Base-by-base conservation (phyloP, 2,888 invertebrate species). In the Pollenia angustigena region DNA sequence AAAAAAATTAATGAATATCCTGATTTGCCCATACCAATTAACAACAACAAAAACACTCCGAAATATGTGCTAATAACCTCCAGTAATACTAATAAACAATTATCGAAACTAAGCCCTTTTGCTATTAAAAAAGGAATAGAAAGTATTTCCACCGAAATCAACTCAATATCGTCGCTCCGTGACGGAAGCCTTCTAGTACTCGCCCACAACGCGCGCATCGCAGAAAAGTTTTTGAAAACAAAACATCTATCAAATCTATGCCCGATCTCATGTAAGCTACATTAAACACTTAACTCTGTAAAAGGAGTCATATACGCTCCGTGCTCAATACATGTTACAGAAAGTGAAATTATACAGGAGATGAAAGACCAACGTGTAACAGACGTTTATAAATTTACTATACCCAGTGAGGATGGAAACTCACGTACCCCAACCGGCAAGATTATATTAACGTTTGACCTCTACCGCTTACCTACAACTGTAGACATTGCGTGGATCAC, bases 221-320 rank as follows among this genome's bases (percentile, higher is more conserved):
- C 83, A 1, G 76, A 78, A 9, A 83, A 78, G 23, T 62, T 81
- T 18, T 14, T 92, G 90, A 81, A 78, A 76, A n/a, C 69, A 18
- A 58, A 76, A 12, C 1, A n/a, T 4, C n/a, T 74, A 44, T n/a
- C 60, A 0, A 60, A 74, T n/a, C 4, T 81, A 11, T 71, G 60
- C 8, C 54, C 64, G 18, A 66, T 66, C 1, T 46, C 52, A 40
- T 32, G 60, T 18, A 76, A 82, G 42, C 46, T 16, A 4, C 16
- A 62, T 16, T 42, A 23, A 14, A 60, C 40, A 1, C 40, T 42
- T 2, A 60, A 62, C 62, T n/a, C n/a, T n/a, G n/a, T n/a, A n/a
- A n/a, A n/a, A n/a, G n/a, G n/a, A n/a, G n/a, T n/a, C n/a, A n/a
- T 42, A 40, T 32, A 23, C 9, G 23, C 23, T 12, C 23, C 23